These are phyloP conservation scores for Leptopilina syphax DNA, from an alignment of 2,888 invertebrate species.

Conservation along the genomic window DNA sequence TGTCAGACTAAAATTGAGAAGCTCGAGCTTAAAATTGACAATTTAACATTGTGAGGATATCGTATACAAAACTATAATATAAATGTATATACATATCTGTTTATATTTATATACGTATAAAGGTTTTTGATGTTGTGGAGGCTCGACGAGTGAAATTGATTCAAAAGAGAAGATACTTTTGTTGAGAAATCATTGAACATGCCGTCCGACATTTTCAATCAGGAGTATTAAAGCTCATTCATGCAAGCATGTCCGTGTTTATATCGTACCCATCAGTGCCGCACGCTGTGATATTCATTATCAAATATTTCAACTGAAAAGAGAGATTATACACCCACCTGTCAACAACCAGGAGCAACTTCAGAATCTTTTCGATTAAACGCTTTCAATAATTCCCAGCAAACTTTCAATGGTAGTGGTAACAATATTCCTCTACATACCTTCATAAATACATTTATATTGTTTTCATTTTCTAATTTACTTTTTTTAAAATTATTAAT, in stretches of 20 bases:
- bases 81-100: too few relatives aligned
- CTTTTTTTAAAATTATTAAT: neutral
- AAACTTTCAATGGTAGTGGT: too few relatives aligned
- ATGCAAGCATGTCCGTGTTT: slow-evolving; percentile 60
- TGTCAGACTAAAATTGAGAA: slow-evolving; percentile 26
- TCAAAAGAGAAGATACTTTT: slow-evolving; percentile 53
- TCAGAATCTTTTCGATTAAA: slow-evolving; percentile 31
- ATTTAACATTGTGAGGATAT: neutral
- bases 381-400: slow-evolving; percentile 9
- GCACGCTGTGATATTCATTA: slow-evolving; percentile 65
- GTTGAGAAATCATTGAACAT: slow-evolving; percentile 49
- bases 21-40: slow-evolving; percentile 18
- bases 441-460: too few relatives aligned
- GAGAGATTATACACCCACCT: slow-evolving; percentile 41
- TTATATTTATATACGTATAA: too few relatives aligned
- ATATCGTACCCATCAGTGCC: slow-evolving; percentile 39
- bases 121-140: slow-evolving; percentile 42
- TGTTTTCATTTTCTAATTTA: neutral
- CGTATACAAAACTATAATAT: too few relatives aligned
- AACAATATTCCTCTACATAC: neutral
- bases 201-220: slow-evolving; percentile 70
- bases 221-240: slow-evolving; percentile 69
- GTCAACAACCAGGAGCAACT: slow-evolving; percentile 16
- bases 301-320: slow-evolving; percentile 70
- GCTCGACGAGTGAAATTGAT: slow-evolving; percentile 43